Base-by-base conservation (phyloP, 30 jellyfish, hydroid and myxozoan species). In the Hydractinia symbiolongicarpus region DNA sequence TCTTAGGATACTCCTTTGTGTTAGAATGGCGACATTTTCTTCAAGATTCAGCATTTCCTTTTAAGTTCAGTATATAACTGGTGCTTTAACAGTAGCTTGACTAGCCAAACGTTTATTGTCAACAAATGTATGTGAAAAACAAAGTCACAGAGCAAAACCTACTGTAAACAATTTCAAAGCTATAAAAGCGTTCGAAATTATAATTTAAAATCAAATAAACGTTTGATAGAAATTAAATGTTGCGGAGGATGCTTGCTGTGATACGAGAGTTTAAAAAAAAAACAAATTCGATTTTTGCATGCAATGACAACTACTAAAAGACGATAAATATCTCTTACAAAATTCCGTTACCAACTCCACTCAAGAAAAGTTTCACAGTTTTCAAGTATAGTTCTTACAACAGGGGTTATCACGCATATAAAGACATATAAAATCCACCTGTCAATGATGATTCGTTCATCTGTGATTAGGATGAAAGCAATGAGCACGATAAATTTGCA, bases 371-470 rank as follows among this genome's bases (percentile, higher is more conserved):
- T 16, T 58, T 0, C 69, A 58, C 69, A 58, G 19, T 58, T 58
- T 58, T 58, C 15, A 16, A 13, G 15, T 58, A 3, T 3, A 58
- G 44, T 30, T 30, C 44, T 30, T 30, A 30, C 44, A 30, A 2
- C 44, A 30, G 44, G 44, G 44, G 44, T 30, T 30, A 0, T 30
- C 44, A 30, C 44, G 44, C 44, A 30, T 30, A 30, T 30, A 30
- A 30, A 58, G 19, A 58, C 15, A 58, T 16, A 57, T 57, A n/a
- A n/a, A 57, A 57, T 10, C 68, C 68, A 57, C 68, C n/a, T 9
- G 68, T 57, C 68, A 57, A 9, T n/a, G 68, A 57, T 57, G 68
- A 57, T 57, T 57, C n/a, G n/a, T n/a, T n/a, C n/a, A n/a, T n/a
- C n/a, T n/a, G n/a, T n/a, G n/a, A n/a, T 30, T 30, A 0, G 44